Evolutionary conservation across 2,797 vertebrate species (phyloP).

Genomic region (Orientallactaga sibirica): DNA sequence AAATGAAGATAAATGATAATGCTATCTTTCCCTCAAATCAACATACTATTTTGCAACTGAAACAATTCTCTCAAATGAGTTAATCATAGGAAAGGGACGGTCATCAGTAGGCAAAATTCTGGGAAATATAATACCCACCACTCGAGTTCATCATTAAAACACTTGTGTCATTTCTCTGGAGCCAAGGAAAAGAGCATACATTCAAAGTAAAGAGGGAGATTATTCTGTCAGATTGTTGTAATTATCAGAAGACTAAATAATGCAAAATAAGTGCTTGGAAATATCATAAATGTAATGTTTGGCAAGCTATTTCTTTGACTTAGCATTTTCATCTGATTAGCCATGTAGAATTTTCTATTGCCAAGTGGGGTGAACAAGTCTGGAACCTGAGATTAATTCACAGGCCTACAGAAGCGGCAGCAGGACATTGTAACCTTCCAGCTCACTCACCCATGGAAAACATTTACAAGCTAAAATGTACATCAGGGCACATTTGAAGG

Average conservation of each 20-base stretch:
- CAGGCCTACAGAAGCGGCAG: neutral
- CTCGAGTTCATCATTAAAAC: neutral
- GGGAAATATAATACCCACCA: neutral
- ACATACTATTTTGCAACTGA: neutral
- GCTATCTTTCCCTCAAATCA: neutral
- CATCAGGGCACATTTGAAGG: neutral
- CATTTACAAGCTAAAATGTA: neutral
- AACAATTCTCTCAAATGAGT: neutral
- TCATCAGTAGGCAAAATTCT: neutral
- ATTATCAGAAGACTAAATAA: conserved; percentile 43
- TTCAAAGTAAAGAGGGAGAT: neutral
- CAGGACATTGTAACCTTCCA: neutral
- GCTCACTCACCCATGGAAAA: accelerated
- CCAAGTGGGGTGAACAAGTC: neutral
- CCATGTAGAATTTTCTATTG: neutral
- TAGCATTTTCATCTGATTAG: conserved; percentile 24
- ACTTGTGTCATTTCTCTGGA: neutral
- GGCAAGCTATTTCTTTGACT: neutral
- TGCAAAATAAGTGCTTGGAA: neutral
- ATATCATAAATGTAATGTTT: neutral
- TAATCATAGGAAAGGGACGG: neutral
- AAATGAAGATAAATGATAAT: neutral
- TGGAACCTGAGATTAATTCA: neutral
- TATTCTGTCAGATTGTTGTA: conserved; percentile 1
- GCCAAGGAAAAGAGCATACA: neutral